phyloP scores from a whole-genome alignment of 2,888 invertebrate species.

The Anorthoa munda region DNA sequence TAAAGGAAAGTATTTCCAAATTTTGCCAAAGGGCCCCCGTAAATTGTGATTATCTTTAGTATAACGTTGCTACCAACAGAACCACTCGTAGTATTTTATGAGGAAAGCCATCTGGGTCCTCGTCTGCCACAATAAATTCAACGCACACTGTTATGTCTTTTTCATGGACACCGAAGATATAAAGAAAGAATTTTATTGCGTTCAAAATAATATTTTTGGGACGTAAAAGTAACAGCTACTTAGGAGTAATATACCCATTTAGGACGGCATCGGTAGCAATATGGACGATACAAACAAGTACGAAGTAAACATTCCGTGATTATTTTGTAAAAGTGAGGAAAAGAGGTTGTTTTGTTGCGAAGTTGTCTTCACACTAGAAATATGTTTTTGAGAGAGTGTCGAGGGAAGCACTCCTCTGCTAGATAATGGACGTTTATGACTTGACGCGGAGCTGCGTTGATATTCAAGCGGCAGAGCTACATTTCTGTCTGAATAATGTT shows the following conservation, averaged over 20 bases:
- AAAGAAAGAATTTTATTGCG: constrained; percentile 85
- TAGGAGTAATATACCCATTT: constrained; percentile 68
- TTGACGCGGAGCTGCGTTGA: constrained; percentile 50
- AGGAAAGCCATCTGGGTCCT: constrained; percentile 89
- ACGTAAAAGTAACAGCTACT: constrained; percentile 73
- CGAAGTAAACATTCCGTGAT: constrained; percentile 62
- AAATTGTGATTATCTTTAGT: constrained; percentile 91
- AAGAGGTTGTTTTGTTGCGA: constrained; percentile 51
- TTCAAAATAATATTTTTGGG: constrained; percentile 82
- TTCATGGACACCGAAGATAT: constrained; percentile 87
- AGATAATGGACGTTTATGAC: constrained; percentile 66
- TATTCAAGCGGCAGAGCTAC: constrained; percentile 50
- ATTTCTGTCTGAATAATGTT: constrained; percentile 36
- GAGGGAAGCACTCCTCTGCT: constrained; percentile 58
- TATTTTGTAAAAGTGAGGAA: constrained; percentile 58
- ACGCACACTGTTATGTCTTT: constrained; percentile 88
- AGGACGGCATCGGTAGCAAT: constrained; percentile 59
- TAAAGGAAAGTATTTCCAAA: constrained; percentile 83
- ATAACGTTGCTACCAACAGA: constrained; percentile 85
- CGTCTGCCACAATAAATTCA: constrained; percentile 89
- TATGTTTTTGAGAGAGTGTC: constrained; percentile 65
- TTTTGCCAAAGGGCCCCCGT: constrained; percentile 83
- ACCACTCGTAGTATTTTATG: constrained; percentile 90
- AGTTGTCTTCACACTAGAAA: constrained; percentile 57
- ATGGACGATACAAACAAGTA: constrained; percentile 59